Evolutionary conservation across 2,888 invertebrate genomes (phyloP).

Genomic region (Colostygia pectinataria): DNA sequence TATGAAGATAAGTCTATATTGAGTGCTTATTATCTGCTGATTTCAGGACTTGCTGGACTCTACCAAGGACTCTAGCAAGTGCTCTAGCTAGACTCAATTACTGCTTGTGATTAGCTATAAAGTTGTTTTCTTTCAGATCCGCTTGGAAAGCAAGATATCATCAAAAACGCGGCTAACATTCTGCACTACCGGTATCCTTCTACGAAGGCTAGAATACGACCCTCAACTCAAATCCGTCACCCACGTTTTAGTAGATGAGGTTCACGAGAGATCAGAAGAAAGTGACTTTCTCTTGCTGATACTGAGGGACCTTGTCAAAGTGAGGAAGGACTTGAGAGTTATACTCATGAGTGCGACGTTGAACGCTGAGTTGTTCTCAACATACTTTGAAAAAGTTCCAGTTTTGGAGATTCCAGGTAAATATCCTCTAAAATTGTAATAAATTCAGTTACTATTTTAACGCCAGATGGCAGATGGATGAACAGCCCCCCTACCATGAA

Average conservation of each 20-base stretch:
- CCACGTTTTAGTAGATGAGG: conserved; percentile 94
- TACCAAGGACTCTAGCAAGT: too few species aligned
- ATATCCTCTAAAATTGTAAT: not conserved
- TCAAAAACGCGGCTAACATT: conserved; percentile 91
- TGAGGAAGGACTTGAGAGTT: conserved; percentile 89
- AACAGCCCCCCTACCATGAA: too few species aligned
- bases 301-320: conserved; percentile 88
- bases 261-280: conserved; percentile 95
- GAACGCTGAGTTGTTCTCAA: conserved; percentile 91
- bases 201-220: conserved; percentile 92
- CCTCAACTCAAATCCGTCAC: conserved; percentile 89
- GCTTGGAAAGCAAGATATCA: conserved; percentile 90
- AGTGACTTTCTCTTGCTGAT: conserved; percentile 95
- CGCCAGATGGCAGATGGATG: too few species aligned
- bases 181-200: conserved; percentile 96
- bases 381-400: conserved; percentile 92
- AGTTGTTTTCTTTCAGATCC: conserved; percentile 83
- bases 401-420: conserved; percentile 90
- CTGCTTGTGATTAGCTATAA: not conserved
- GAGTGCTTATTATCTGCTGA: too few species aligned
- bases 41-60: too few species aligned
- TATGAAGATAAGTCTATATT: too few species aligned
- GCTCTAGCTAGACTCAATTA: not conserved
- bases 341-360: conserved; percentile 97
- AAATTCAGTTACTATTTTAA: too few species aligned